phyloP scores from a whole-genome alignment of 2,888 invertebrate species.

The Thymelicus lineola region DNA sequence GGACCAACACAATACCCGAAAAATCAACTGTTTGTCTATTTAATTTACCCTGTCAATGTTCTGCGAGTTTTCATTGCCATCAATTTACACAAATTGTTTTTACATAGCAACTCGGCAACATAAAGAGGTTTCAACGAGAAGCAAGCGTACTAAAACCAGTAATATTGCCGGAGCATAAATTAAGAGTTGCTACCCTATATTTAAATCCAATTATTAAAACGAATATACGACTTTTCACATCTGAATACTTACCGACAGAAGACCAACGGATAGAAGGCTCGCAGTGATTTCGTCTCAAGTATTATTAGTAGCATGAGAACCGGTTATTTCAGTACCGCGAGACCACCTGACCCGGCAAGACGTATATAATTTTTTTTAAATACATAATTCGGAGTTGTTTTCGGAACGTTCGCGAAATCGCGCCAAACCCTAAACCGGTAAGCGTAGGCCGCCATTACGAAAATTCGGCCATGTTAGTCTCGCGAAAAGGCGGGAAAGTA shows the following conservation, averaged over 20 bases:
- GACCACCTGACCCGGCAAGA: constrained; percentile 70
- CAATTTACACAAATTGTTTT: not conserved
- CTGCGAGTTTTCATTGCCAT: not conserved
- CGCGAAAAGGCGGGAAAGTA: constrained; percentile 70
- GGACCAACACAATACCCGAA: too few species aligned
- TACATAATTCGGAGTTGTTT: constrained; percentile 47
- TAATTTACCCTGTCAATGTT: too few species aligned
- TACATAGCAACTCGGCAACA: constrained; percentile 1
- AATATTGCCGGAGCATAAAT: constrained; percentile 2
- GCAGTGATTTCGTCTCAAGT: constrained; percentile 43
- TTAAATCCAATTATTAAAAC: constrained; percentile 47
- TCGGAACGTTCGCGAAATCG: constrained; percentile 64
- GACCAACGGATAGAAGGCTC: constrained; percentile 37
- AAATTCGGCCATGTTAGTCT: constrained; percentile 80
- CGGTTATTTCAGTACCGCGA: constrained; percentile 75
- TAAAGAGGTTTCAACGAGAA: not conserved
- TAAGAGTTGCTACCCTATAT: constrained; percentile 27
- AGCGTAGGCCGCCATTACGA: constrained; percentile 65
- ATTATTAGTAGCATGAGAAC: constrained; percentile 54
- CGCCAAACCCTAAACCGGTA: constrained; percentile 61
- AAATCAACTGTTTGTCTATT: too few species aligned
- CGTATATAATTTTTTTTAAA: constrained; percentile 65
- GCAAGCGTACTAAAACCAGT: constrained; percentile 17
- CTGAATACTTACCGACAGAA: constrained; percentile 46
- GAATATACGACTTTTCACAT: constrained; percentile 48